Evolutionary conservation across 2,113 vertebrate genomes (phyloP).

Genomic region (Petaurus breviceps): DNA sequence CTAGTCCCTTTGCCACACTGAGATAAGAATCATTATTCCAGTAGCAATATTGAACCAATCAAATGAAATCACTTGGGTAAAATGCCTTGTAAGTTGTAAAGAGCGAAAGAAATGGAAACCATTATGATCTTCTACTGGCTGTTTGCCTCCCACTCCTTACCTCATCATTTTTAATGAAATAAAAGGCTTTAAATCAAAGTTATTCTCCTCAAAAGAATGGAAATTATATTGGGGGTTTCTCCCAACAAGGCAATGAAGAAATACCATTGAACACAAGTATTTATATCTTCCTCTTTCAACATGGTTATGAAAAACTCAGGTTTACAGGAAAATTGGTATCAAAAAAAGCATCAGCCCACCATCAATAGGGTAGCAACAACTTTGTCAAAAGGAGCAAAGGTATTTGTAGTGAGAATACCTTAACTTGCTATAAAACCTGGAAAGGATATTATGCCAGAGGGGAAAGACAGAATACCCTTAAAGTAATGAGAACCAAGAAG

Average conservation of each 20-base stretch:
- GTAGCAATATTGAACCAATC: neutral
- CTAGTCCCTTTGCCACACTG: neutral
- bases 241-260: constrained; percentile 22
- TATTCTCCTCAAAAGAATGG: constrained; percentile 9
- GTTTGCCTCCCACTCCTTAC: neutral
- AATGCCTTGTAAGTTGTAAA: neutral
- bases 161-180: neutral
- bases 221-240: constrained; percentile 18
- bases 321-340: constrained; percentile 29
- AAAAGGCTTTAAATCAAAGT: constrained; percentile 14
- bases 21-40: neutral
- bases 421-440: constrained; percentile 37
- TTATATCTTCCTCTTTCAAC: constrained; percentile 54
- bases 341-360: constrained; percentile 41
- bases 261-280: constrained; percentile 50
- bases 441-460: constrained; percentile 42
- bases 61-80: neutral
- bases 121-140: neutral
- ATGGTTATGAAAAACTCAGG: constrained; percentile 48
- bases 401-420: constrained; percentile 61
- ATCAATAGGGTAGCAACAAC: constrained; percentile 53
- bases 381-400: constrained; percentile 63
- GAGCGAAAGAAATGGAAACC: neutral
- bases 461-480: constrained; percentile 43
- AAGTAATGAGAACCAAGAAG: constrained; percentile 48